Evolutionary conservation across 2,797 vertebrate genomes (phyloP), one percentile per base, ranked within the genome.

Genomic region (Euphonia xanthogaster): DNA sequence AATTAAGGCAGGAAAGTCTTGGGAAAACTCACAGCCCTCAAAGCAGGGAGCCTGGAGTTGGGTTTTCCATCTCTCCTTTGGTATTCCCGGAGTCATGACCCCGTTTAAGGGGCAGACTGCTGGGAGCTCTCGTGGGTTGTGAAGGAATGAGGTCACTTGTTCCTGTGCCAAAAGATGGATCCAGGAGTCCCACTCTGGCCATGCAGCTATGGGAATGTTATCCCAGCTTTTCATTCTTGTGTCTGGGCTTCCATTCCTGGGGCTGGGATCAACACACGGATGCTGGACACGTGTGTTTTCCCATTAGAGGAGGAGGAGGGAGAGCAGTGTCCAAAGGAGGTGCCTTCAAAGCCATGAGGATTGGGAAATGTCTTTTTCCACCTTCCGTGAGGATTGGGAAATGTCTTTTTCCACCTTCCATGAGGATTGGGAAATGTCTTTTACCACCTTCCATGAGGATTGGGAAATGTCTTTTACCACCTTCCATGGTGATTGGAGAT

Each of bases 361-460:
- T 14, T 48, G n/a, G 47, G 55, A 62, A 57, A 37, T 20, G 37
- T 39, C 40, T n/a, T 6, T 3, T 6, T n/a, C n/a, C n/a, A n/a
- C n/a, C n/a, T n/a, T n/a, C n/a, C n/a, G n/a, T n/a, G n/a, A n/a
- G n/a, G n/a, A 12, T 1, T 84, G 86, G 77, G n/a, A n/a, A n/a
- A n/a, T n/a, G 37, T 39, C 40, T n/a, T 6, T 3, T 6, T 2
- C 2, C 27, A 1, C 14, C 0, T 7, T 39, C 37, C 4, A 1
- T 3, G 71, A 40, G 7, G 37, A 12, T 1, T 84, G 86, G 77
- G n/a, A n/a, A n/a, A n/a, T n/a, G 37, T 39, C 40, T n/a, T 6
- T 3, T 6, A 4, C 2, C 27, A 1, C 14, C 0, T 7, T 39
- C 12, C 4, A 0, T 0, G 15, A 66, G 53, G 53, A 9, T 14